Base-by-base conservation (phyloP, 2,888 invertebrate genomes). In the Catonia carolina region DNA sequence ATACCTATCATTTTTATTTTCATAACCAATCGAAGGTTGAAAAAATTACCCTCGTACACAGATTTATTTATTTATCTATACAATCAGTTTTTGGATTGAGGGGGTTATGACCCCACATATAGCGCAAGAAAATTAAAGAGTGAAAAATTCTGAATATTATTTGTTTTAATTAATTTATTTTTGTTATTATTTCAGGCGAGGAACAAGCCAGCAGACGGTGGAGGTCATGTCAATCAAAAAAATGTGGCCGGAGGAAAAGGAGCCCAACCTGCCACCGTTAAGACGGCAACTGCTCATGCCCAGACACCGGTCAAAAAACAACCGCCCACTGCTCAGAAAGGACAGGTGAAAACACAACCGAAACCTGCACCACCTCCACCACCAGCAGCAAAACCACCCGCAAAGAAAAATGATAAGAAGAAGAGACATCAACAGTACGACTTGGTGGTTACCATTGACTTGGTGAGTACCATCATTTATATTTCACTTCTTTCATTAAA, bases 361-460 rank as follows among this genome's bases (percentile, higher is more conserved):
- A 52, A 41, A 5, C 50, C 56, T 1, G 50, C 41, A 7, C 39
- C 53, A 8, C 50, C 60, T 1, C 45, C 54, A 2, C 58, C 59
- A 7, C 33, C 59, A 12, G 54, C 56, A 31, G 39, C 77, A 1
- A 65, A 65, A 69, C 71, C 50, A 68, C 70, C 56, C 68, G 71
- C 22, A 71, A 66, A 62, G 57, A 82, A 84, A 67, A 84, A 86
- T 73, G 83, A 83, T 73, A 85, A 86, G 75, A 84, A 84, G 72
- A 84, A 87, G 67, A 82, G 85, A 67, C 84, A 88, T 65, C 87
- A 87, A 69, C 86, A 85, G 69, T 85, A 89, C 67, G 89, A 89
- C 68, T 81, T 89, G 55, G 82, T 84, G 63, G 89, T 89, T 65
- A 89, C 86, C 63, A 89, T 89, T 66, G 84, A 89, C 72, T 72